Base-by-base conservation (phyloP, 2,797 vertebrate species). In the Xyrichtys novacula region DNA sequence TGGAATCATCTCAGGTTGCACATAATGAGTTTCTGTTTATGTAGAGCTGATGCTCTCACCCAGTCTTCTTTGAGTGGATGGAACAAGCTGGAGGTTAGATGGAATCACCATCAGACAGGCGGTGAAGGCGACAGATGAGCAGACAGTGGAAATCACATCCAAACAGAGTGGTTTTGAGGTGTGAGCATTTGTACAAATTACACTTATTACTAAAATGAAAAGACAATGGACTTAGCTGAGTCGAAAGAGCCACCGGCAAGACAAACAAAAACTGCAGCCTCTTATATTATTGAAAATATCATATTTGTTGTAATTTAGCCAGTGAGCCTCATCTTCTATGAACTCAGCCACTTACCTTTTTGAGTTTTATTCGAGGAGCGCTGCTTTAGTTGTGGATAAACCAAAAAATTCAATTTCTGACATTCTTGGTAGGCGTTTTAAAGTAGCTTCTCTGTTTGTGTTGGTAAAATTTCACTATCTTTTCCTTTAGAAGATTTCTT, bases 1-100 rank as follows among this genome's bases (percentile, higher is more conserved):
- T 28, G 46, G 15, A 67, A 56, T 73, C 61, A 73, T 63, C 56
- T 76, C 63, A 36, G 48, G 39, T 75, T 73, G 42, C 22, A 17
- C 47, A n/a, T 81, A 75, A 75, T 75, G 20, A 62, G 26, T 68
- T 74, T 36, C 28, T 48, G 65, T 68, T 67, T 59, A 52, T 26
- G 49, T 49, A 55, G 22, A 60, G 50, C 58, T 25, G 36, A 57
- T 16, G 52, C 65, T 57, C 42, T 72, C 60, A 53, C 49, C 32
- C 26, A 47, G n/a, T 58, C 19, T 38, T 73, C 63, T 31, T 28
- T 46, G 12, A 57, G 31, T 7, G 36, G 36, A 65, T 72, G 8
- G 53, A 71, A 53, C 31, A 32, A 50, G 38, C 29, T 34, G 15
- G 1, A 10, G 3, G 2, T 42, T 36, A 26, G 62, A 44, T 58